These are phyloP conservation scores for Sphenopsis melanotis DNA, from an alignment of 2,797 vertebrate species.

Conservation along the genomic window DNA sequence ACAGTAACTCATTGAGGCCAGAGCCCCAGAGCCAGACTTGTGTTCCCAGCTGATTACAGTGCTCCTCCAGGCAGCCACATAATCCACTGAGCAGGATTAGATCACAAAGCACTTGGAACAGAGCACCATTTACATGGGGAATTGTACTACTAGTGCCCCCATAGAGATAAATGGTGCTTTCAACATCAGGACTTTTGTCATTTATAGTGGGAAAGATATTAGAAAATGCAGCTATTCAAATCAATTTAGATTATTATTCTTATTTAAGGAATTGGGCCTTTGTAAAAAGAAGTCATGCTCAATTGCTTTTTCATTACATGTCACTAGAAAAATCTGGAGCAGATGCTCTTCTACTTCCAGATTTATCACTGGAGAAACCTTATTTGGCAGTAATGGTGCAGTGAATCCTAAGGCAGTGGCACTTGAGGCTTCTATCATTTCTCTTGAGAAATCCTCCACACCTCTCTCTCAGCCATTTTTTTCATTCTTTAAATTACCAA, in stretches of 20 bases:
- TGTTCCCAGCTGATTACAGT: neutral
- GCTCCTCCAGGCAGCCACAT: constrained; percentile 2
- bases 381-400: neutral
- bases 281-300: neutral
- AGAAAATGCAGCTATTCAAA: neutral
- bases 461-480: neutral
- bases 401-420: neutral
- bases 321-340: neutral
- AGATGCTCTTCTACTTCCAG: neutral
- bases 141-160: neutral
- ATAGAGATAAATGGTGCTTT: neutral
- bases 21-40: neutral
- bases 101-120: neutral
- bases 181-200: neutral
- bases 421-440: neutral
- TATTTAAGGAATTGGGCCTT: neutral
- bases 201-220: neutral
- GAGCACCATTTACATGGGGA: neutral
- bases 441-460: neutral
- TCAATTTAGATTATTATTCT: neutral
- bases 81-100: constrained; percentile 22
- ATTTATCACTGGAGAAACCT: neutral
- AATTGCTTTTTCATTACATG: neutral
- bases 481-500: neutral
- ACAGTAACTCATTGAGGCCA: constrained; percentile 47